These are phyloP conservation scores for Plodia interpunctella DNA, from an alignment of 1,140 invertebrate species.

Conservation along the genomic window DNA sequence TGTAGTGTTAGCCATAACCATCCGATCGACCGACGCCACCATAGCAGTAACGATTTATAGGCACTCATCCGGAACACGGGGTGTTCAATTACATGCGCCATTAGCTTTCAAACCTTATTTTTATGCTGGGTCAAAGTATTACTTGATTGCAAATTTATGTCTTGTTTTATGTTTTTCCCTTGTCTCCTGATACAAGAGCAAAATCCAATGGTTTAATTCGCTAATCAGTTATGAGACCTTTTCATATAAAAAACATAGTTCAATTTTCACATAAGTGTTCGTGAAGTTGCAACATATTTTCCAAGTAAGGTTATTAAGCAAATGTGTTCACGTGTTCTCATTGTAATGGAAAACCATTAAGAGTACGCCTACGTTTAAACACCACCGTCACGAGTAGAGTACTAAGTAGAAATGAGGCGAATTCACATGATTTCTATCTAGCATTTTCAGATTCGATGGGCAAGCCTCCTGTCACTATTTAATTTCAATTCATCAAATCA, in stretches of 20 bases:
- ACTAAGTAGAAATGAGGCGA: not conserved
- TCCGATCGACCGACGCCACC: not conserved
- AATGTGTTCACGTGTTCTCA: constrained; percentile 14
- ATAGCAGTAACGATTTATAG: constrained; percentile 1
- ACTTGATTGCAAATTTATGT: too few relatives aligned
- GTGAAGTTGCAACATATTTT: not conserved
- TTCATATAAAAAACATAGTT: too few relatives aligned
- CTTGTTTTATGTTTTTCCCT: too few relatives aligned
- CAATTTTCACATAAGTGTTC: too few relatives aligned
- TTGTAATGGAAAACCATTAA: constrained; percentile 34
- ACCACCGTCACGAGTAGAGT: constrained; percentile 17
- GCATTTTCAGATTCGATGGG: too few relatives aligned
- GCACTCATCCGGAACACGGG: not conserved
- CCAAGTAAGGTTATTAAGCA: constrained; percentile 2
- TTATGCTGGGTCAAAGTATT: not conserved
- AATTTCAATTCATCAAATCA: too few relatives aligned
- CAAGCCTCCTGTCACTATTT: too few relatives aligned
- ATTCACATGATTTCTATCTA: not conserved
- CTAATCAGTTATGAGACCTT: too few relatives aligned
- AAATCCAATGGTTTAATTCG: too few relatives aligned
- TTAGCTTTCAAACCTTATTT: constrained; percentile 1
- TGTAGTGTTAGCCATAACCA: not conserved
- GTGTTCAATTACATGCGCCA: constrained; percentile 1
- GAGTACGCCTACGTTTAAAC: constrained; percentile 22
- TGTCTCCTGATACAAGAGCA: too few relatives aligned